Evolutionary conservation across 2,797 vertebrate genomes (phyloP).

Genomic region (Pipistrellus pygmaeus): DNA sequence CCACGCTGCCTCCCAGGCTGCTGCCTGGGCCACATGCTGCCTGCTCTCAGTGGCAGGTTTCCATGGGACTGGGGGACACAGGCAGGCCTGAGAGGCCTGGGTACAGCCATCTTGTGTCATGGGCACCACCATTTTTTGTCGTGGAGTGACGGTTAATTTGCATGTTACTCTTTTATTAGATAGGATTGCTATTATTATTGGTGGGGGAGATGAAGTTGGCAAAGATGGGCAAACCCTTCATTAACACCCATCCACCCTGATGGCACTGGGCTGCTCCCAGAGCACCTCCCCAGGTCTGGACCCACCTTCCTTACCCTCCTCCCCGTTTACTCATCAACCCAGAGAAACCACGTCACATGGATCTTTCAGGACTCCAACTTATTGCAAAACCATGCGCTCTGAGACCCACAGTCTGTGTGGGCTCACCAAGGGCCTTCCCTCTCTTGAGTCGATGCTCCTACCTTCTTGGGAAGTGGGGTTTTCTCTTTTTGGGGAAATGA

Average conservation of each 20-base stretch:
- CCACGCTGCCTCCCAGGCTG: no score
- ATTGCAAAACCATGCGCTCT: neutral
- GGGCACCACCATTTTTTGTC: no score
- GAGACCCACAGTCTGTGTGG: neutral
- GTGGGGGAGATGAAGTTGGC: neutral
- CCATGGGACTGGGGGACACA: no score
- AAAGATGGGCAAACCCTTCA: neutral
- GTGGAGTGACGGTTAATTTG: no score
- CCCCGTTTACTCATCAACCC: neutral
- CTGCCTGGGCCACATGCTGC: no score
- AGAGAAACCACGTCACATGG: neutral
- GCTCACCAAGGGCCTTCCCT: neutral
- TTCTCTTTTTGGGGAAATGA: neutral
- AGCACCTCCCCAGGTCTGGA: neutral
- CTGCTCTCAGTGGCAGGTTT: no score
- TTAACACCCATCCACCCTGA: neutral
- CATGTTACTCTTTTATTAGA: no score
- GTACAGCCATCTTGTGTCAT: no score
- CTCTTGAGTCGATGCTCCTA: neutral
- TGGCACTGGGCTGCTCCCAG: neutral
- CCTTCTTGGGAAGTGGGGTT: neutral
- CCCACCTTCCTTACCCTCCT: no score
- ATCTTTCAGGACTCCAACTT: neutral
- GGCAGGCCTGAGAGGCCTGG: no score
- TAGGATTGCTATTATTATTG: neutral